Evolutionary conservation across 2,888 invertebrate species (phyloP).

Genomic region (Caenorhabditis angaria): DNA sequence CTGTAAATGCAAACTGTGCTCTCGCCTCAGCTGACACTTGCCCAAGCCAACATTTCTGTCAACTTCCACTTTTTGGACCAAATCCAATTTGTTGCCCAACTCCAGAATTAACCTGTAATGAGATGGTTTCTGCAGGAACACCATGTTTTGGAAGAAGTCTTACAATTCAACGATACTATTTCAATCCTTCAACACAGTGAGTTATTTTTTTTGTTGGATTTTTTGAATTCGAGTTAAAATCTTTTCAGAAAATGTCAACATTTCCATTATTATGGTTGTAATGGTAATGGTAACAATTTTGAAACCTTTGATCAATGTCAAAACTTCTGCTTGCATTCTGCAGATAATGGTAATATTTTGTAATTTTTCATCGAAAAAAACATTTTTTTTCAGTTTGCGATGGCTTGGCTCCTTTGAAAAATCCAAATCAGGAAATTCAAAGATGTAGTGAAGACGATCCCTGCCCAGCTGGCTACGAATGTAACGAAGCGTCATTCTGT

Average conservation of each 20-base stretch:
- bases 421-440: slow-evolving; percentile 66
- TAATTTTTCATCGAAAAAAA: neutral
- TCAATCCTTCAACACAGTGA: slow-evolving; percentile 62
- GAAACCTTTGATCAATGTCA: slow-evolving; percentile 63
- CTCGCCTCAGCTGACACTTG: slow-evolving; percentile 59
- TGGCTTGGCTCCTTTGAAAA: slow-evolving; percentile 64
- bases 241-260: slow-evolving; percentile 64
- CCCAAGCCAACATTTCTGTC: slow-evolving; percentile 65
- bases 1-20: slow-evolving; percentile 66
- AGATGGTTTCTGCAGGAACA: slow-evolving; percentile 68
- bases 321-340: slow-evolving; percentile 60
- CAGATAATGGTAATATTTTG: slow-evolving; percentile 50
- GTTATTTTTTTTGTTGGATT: slow-evolving; percentile 1
- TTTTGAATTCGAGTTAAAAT: neutral
- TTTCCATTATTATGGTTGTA: slow-evolving; percentile 71
- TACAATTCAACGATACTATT: slow-evolving; percentile 67
- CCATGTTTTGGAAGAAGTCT: slow-evolving; percentile 67
- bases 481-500: slow-evolving; percentile 64
- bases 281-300: slow-evolving; percentile 69
- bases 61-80: slow-evolving; percentile 65
- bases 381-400: slow-evolving; percentile 58
- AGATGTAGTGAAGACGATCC: slow-evolving; percentile 61
- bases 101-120: slow-evolving; percentile 60
- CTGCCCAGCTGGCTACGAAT: slow-evolving; percentile 67
- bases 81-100: slow-evolving; percentile 67